Conservation (phyloP, 2,113 vertebrate species). For the Athene cunicularia region DNA sequence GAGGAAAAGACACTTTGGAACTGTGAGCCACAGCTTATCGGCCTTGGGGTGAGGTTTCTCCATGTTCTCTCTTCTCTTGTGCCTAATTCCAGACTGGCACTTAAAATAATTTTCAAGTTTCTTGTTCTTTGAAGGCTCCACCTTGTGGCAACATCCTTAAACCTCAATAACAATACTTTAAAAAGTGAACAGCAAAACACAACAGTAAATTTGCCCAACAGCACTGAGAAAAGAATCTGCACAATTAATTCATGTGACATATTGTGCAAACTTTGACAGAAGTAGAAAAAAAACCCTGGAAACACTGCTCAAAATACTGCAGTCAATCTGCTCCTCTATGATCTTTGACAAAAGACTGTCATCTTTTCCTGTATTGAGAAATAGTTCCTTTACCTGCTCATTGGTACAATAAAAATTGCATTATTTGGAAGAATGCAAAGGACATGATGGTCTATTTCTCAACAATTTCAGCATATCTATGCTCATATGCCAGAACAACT, state of each 20-base stretch:
- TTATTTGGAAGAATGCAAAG: not conserved
- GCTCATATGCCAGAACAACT: not conserved
- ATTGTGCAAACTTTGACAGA: not conserved
- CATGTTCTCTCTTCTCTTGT: not conserved
- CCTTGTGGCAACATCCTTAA: slow-evolving; percentile 2
- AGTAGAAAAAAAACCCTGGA: not conserved
- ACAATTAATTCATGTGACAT: not conserved
- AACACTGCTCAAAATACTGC: not conserved
- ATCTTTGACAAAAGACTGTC: not conserved
- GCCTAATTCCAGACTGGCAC: not conserved
- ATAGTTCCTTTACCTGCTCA: not conserved
- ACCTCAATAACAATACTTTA: not conserved
- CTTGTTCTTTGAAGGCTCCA: slow-evolving; percentile 31
- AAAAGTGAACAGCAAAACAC: not conserved
- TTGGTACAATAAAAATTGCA: rapidly evolving
- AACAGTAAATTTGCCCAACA: not conserved
- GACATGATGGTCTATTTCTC: not conserved
- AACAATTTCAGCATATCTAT: not conserved
- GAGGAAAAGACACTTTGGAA: not conserved
- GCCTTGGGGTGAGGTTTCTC: not conserved
- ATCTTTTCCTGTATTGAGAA: not conserved
- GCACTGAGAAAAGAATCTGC: not conserved
- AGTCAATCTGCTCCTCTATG: not conserved
- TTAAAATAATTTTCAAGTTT: not conserved
- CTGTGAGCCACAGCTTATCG: not conserved